These are phyloP conservation scores for Hirundichthys speculiger DNA, from an alignment of 2,113 vertebrate species.

Conservation along the genomic window DNA sequence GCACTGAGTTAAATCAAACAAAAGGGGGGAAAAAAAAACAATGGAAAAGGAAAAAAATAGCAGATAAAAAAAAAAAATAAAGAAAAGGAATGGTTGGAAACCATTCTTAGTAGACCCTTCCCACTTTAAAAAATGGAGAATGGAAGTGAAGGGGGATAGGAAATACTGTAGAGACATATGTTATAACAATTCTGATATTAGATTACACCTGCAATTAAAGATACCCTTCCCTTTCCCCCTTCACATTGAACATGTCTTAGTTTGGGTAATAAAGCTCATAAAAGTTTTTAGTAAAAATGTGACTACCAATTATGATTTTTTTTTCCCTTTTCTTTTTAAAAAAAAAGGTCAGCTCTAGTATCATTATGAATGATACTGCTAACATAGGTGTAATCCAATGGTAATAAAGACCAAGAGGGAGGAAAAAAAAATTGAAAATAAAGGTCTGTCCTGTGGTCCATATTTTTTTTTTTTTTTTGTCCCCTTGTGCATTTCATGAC, in stretches of 20 bases:
- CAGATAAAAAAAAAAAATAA: slow-evolving; percentile 39
- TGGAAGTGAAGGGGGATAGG: slow-evolving; percentile 81
- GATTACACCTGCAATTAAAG: slow-evolving; percentile 82
- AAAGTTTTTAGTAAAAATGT: background rate
- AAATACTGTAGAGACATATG: slow-evolving; percentile 72
- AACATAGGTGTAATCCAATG: slow-evolving; percentile 83
- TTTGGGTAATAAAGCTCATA: background rate
- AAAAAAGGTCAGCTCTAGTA: slow-evolving; percentile 10
- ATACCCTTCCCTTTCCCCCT: background rate
- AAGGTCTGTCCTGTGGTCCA: slow-evolving; percentile 14
- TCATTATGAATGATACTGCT: slow-evolving; percentile 28
- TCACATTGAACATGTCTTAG: background rate
- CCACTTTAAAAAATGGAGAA: slow-evolving; percentile 74
- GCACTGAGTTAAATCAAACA: slow-evolving; percentile 84
- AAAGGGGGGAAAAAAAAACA: slow-evolving; percentile 24
- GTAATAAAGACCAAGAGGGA: slow-evolving; percentile 86
- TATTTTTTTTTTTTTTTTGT: background rate
- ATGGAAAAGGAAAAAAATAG: slow-evolving; percentile 41
- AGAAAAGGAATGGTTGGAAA: slow-evolving; percentile 81
- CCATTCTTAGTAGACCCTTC: slow-evolving; percentile 86
- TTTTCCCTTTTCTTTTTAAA: background rate
- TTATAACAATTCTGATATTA: slow-evolving; percentile 75
- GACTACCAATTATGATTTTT: background rate
- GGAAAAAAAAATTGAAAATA: slow-evolving; percentile 13
- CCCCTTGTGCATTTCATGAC: no score